These are phyloP conservation scores for Danionella cerebrum DNA, from an alignment of 2,113 vertebrate species.

Conservation along the genomic window DNA sequence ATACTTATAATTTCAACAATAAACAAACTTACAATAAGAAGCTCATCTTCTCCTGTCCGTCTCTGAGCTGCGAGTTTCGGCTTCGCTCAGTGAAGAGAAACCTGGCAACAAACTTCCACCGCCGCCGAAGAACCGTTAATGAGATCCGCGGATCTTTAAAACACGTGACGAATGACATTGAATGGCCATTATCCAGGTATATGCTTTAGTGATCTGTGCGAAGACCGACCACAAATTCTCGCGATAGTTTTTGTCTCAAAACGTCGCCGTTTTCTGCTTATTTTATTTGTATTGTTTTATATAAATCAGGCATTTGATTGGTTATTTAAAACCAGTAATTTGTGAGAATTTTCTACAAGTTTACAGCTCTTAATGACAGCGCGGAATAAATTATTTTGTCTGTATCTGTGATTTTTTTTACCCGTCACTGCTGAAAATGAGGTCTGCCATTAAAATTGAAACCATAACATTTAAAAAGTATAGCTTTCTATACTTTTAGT, in stretches of 20 bases:
- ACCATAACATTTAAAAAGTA: too few species aligned
- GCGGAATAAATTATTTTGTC: too few species aligned
- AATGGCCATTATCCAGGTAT: neutral
- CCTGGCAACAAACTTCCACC: conserved; percentile 7
- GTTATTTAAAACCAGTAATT: too few species aligned
- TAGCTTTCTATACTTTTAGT: too few species aligned
- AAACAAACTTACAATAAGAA: conserved; percentile 64
- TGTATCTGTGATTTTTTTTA: too few species aligned
- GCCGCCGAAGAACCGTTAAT: neutral
- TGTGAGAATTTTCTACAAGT: too few species aligned
- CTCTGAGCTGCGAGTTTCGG: neutral
- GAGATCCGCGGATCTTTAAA: neutral
- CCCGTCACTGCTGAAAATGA: too few species aligned
- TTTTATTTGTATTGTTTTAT: neutral
- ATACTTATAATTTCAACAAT: too few species aligned
- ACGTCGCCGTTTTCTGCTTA: neutral
- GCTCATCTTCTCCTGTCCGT: conserved; percentile 50
- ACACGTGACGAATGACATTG: fast-evolving
- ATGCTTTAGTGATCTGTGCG: neutral
- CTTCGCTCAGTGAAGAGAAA: neutral
- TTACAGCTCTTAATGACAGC: too few species aligned
- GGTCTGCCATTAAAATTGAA: too few species aligned
- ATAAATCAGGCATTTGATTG: neutral
- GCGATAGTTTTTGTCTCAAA: neutral
- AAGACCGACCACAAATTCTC: neutral